A percentile compares a stretch with the other conserved stretches of the same genome.
Evolutionary conservation across 2,113 vertebrate genomes (phyloP).

Genomic region (Ellobius talpinus): DNA sequence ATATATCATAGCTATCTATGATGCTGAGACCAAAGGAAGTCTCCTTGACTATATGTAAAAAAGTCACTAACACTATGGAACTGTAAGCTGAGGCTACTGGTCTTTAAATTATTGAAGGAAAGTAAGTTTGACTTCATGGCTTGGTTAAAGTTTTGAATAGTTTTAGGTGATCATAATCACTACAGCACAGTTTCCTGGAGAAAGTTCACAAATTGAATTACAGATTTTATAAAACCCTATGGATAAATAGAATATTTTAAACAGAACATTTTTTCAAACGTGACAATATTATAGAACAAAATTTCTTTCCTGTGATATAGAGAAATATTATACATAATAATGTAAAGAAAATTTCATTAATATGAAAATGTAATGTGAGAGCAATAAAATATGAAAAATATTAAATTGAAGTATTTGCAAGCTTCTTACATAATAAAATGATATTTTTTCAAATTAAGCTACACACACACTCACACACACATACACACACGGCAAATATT

Average conservation of each 20-base stretch:
- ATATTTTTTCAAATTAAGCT: neutral
- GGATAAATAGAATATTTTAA: neutral
- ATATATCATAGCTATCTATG: neutral
- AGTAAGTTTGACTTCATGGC: neutral
- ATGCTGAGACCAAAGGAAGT: neutral
- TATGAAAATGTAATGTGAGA: neutral
- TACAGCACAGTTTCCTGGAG: neutral
- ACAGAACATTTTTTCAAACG: neutral
- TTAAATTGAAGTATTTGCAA: slow-evolving; percentile 34
- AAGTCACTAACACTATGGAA: neutral
- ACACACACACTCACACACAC: neutral
- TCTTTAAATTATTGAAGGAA: neutral
- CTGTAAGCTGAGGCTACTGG: neutral
- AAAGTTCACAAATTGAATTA: neutral
- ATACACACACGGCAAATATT: neutral
- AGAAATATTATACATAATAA: slow-evolving; percentile 6
- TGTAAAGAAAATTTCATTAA: neutral
- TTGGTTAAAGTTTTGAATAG: neutral
- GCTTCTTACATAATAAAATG: neutral
- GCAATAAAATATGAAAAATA: neutral
- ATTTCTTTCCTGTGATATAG: slow-evolving; percentile 29
- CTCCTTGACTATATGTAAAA: neutral
- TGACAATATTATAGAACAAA: neutral
- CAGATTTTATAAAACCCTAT: neutral
- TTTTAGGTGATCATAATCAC: neutral